Evolutionary conservation across 2,888 invertebrate species (phyloP).

Genomic region (Drosophila borealis): DNA sequence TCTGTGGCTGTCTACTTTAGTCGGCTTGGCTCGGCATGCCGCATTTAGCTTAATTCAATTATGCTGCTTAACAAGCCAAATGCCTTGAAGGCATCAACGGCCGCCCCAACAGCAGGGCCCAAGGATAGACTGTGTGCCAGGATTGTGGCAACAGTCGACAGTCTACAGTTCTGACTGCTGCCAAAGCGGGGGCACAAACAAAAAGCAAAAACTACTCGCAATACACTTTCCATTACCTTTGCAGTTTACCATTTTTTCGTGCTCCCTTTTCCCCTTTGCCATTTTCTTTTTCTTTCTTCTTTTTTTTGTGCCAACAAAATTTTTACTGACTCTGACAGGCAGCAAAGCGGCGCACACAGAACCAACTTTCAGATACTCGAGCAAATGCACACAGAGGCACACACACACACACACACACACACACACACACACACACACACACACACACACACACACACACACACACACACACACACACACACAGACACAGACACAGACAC

Average conservation of each 20-base stretch:
- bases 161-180: slow-evolving; percentile 42
- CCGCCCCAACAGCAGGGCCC: slow-evolving; percentile 33
- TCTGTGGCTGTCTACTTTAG: slow-evolving; percentile 21
- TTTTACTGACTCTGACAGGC: slow-evolving; percentile 79
- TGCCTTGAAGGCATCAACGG: slow-evolving; percentile 53
- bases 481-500: neutral
- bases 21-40: slow-evolving; percentile 28
- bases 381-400: slow-evolving; percentile 10
- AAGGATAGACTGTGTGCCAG: slow-evolving; percentile 35
- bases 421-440: no score
- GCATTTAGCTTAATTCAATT: slow-evolving; percentile 71
- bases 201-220: slow-evolving; percentile 56
- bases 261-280: slow-evolving; percentile 15
- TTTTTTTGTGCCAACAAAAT: slow-evolving; percentile 57
- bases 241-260: slow-evolving; percentile 39
- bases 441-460: slow-evolving; percentile 9
- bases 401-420: slow-evolving; percentile 16
- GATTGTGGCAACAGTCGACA: slow-evolving; percentile 32
- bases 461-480: slow-evolving; percentile 16
- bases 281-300: slow-evolving; percentile 24
- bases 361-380: slow-evolving; percentile 52
- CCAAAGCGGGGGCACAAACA: slow-evolving; percentile 27
- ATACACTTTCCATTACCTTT: slow-evolving; percentile 70
- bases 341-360: slow-evolving; percentile 52
- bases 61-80: slow-evolving; percentile 67